Evolutionary conservation across 2,113 vertebrate species (phyloP).

Genomic region (Addax nasomaculatus): DNA sequence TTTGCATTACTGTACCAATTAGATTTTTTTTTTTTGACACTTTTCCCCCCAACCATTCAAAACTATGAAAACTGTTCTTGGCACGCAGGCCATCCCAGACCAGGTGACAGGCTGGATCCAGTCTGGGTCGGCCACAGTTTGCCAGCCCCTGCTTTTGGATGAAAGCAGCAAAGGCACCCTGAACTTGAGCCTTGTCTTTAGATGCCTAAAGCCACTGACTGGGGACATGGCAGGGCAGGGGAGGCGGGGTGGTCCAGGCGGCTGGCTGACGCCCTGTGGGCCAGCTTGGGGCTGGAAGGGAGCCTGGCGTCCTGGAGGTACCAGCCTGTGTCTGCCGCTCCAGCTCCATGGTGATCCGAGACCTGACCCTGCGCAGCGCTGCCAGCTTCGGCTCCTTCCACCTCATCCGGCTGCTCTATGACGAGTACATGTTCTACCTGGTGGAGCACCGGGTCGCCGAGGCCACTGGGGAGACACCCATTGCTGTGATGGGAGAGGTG

Average conservation of each 20-base stretch:
- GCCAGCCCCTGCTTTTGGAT: not conserved
- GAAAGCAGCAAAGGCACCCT: not conserved
- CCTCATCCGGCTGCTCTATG: constrained; percentile 96
- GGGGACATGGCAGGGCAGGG: not conserved
- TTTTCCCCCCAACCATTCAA: not conserved
- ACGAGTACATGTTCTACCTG: constrained; percentile 99
- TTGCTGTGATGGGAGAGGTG: constrained; percentile 98
- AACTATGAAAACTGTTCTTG: not conserved
- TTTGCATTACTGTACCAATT: not conserved
- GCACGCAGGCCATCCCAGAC: not conserved
- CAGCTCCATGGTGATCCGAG: constrained; percentile 99
- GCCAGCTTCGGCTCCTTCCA: constrained; percentile 99
- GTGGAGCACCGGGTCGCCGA: constrained; percentile 96
- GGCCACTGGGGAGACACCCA: constrained; percentile 95
- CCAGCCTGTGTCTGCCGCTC: not conserved
- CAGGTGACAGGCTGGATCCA: not conserved
- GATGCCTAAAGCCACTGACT: not conserved
- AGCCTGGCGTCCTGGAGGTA: not conserved
- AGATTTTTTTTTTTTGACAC: not conserved
- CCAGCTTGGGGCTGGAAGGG: not conserved
- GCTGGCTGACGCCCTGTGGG: not conserved
- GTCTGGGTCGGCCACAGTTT: not conserved
- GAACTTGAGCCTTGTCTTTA: not conserved
- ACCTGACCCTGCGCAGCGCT: constrained; percentile 95
- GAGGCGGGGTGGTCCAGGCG: not conserved